A percentile compares a stretch with the other conserved stretches of the same genome.
Conservation (phyloP, 2,888 invertebrate genomes). For the Tetragonisca angustula region DNA sequence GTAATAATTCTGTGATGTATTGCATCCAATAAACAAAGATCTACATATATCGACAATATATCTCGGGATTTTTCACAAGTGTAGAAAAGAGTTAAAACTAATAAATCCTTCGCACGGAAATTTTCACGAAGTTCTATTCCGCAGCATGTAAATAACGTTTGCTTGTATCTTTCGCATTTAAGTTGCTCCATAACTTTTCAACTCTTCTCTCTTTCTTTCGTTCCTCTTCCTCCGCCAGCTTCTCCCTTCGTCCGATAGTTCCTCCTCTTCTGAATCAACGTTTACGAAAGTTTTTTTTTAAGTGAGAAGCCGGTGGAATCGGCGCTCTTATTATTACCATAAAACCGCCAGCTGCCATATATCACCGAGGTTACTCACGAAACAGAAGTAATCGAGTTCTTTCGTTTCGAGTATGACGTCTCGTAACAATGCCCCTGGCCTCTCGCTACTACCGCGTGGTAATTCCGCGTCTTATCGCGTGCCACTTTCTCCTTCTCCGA, state of each 20-base stretch:
- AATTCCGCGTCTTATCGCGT: slow-evolving; percentile 57
- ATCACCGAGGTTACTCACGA: slow-evolving; percentile 26
- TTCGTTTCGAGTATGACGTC: slow-evolving; percentile 44
- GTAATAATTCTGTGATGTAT: no score
- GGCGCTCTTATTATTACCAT: slow-evolving; percentile 42
- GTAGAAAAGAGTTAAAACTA: no score
- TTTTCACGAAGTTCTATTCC: background rate
- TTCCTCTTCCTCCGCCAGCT: no score
- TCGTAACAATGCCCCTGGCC: slow-evolving; percentile 42
- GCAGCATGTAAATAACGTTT: background rate
- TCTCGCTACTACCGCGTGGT: slow-evolving; percentile 35
- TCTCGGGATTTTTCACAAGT: no score
- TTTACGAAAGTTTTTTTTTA: slow-evolving; percentile 32
- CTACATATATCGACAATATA: no score
- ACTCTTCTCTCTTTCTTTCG: background rate
- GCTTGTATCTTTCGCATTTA: background rate
- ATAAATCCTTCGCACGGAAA: background rate
- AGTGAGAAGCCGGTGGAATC: slow-evolving; percentile 11
- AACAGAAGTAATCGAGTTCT: slow-evolving; percentile 55
- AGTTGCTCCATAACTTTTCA: background rate
- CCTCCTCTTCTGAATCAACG: slow-evolving; percentile 21
- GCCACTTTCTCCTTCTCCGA: slow-evolving; percentile 34
- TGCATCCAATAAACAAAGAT: no score
- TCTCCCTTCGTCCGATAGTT: background rate
- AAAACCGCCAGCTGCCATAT: slow-evolving; percentile 37